phyloP scores from a whole-genome alignment of 2,797 vertebrate genomes.

The Coregonus ussuriensis region DNA sequence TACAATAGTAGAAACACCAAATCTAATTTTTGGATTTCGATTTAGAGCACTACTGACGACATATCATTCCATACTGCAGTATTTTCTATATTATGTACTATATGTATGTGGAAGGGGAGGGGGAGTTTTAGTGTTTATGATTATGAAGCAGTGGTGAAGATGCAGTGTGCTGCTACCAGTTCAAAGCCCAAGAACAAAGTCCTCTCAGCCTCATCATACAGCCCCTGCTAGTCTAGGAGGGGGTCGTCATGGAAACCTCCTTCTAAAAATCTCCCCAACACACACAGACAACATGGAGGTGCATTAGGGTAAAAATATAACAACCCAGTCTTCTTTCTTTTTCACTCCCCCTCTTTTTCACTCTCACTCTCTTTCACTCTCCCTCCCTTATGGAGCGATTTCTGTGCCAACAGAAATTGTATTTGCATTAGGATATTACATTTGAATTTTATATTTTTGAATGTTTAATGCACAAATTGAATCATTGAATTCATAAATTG shows the following conservation, averaged over 20 bases:
- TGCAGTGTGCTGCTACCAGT: not conserved
- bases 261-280: constrained; percentile 66
- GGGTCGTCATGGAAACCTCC: constrained; percentile 85
- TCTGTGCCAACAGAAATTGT: too few species aligned
- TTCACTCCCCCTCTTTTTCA: constrained; percentile 10
- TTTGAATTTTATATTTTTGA: too few species aligned
- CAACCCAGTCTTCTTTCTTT: not conserved
- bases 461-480: too few species aligned
- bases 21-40: not conserved
- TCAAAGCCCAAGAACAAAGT: not conserved
- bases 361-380: constrained; percentile 5
- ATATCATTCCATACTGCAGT: not conserved
- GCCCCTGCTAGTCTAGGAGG: constrained; percentile 60
- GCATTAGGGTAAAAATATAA: constrained; percentile 35
- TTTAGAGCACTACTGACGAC: not conserved
- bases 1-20: not conserved
- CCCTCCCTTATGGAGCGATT: not conserved
- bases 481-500: too few species aligned
- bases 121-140: not conserved
- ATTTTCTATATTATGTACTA: not conserved
- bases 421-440: too few species aligned
- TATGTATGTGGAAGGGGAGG: not conserved
- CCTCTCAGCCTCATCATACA: not conserved
- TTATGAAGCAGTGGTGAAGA: not conserved
- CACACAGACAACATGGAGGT: constrained; percentile 65